Base-by-base conservation (phyloP, 2,113 vertebrate species). In the Chroicocephalus ridibundus region DNA sequence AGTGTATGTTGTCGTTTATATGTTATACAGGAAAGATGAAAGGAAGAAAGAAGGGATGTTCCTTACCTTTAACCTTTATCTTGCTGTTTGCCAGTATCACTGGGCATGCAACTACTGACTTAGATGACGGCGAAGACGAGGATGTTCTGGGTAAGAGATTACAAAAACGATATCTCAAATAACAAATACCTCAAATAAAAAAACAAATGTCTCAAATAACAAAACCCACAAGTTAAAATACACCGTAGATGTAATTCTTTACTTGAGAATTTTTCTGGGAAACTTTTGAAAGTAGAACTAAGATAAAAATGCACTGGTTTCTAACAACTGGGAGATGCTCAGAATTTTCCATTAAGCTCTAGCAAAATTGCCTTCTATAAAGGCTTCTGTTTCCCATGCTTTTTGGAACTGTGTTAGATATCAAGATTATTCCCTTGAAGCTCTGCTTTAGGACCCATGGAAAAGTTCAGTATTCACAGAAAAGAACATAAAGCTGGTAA, bases 111-210 rank as follows among this genome's bases (percentile, higher is more conserved):
- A 32, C 49, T 70, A 75, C 90, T 38, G 81, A 61, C 34, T 31
- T 86, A 20, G 91, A 96, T 9, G 95, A 84, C 31, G 52, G 4
- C 0, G 32, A 97, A 60, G 21, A 93, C 1, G 36, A 47, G 13
- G 72, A 75, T 15, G 11, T 61, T 65, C 57, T 83, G 82, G 98
- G 98, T 98, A 98, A 97, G 88, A 58, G n/a, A 24, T 93, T 25
- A 24, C 36, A 19, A 49, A 81, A 88, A 74, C 11, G 7, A 44
- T 55, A 10, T 25, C 19, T 58, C 25, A 32, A 61, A n/a, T 13
- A 79, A 10, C 8, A 47, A 40, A 60, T 47, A 22, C 47, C 47
- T 22, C 47, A 47, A 49, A 49, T 49, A 49, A 49, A 22, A 49
- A 21, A 5, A 10, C 21, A 49, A 49, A 49, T 55, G 9, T 25